Conservation (phyloP, 2,113 vertebrate genomes). For the Rhinogobius similis region DNA sequence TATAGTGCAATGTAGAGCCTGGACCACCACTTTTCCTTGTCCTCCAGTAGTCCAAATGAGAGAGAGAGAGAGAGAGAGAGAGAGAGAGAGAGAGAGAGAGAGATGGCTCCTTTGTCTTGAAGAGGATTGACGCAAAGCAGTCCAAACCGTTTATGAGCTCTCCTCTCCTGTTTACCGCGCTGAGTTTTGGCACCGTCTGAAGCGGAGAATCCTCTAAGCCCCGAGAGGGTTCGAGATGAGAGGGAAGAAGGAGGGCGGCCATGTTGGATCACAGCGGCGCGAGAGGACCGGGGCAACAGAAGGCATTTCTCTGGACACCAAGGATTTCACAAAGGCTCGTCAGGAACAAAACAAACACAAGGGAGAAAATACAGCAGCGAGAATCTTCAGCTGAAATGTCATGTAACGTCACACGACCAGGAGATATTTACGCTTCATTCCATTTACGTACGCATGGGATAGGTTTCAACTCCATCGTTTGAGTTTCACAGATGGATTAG, state of each 20-base stretch:
- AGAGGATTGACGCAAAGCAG: conserved; percentile 70
- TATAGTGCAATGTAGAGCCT: conserved; percentile 98
- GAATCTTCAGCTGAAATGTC: conserved; percentile 9
- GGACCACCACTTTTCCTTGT: conserved; percentile 79
- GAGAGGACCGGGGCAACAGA: conserved; percentile 32
- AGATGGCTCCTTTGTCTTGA: conserved; percentile 58
- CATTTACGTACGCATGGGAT: no score
- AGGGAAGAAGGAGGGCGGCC: conserved; percentile 44
- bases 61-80: conserved; percentile 13
- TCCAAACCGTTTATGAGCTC: conserved; percentile 74
- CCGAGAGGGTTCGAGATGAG: conserved; percentile 58
- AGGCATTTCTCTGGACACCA: conserved; percentile 55
- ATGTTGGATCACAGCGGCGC: conserved; percentile 24
- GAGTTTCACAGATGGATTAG: background rate
- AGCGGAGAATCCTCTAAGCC: conserved; percentile 62
- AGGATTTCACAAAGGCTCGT: conserved; percentile 61
- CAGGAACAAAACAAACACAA: conserved; percentile 27
- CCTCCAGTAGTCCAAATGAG: conserved; percentile 25
- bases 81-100: conserved; percentile 1
- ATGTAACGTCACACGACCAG: conserved; percentile 7
- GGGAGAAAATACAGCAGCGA: conserved; percentile 4
- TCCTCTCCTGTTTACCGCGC: conserved; percentile 56
- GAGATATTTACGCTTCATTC: background rate
- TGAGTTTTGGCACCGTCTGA: conserved; percentile 74
- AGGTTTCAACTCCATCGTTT: no score